Conservation (phyloP, 1,140 invertebrate species). For the Drosophila elegans region DNA sequence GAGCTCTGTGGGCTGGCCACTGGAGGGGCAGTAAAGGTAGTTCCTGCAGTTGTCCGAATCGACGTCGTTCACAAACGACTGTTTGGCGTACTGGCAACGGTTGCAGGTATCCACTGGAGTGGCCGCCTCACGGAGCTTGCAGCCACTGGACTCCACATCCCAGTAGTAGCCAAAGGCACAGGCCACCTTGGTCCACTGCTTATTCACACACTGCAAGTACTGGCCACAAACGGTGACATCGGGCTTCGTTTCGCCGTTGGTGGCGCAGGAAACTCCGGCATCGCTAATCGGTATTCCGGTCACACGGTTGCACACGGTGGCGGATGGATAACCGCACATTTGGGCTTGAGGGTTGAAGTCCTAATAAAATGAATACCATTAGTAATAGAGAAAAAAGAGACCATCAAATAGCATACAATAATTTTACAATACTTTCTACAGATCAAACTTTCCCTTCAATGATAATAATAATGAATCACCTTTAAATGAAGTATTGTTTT, state of each 20-base stretch:
- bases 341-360: conserved; percentile 3
- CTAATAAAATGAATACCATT: conserved; percentile 5
- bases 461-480: too few species aligned
- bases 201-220: conserved; percentile 34
- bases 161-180: conserved; percentile 42
- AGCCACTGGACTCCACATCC: accelerated
- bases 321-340: background rate
- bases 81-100: conserved; percentile 42
- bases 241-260: accelerated
- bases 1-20: background rate
- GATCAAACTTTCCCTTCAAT: too few species aligned
- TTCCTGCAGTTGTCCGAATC: conserved; percentile 6
- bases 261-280: background rate
- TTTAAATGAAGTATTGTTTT: too few species aligned
- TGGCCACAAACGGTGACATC: conserved; percentile 15
- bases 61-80: conserved; percentile 44
- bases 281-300: background rate
- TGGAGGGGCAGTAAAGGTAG: conserved; percentile 47
- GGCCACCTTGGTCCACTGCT: background rate
- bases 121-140: conserved; percentile 17
- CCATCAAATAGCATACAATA: too few species aligned
- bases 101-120: conserved; percentile 28
- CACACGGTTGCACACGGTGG: conserved; percentile 33
- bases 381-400: too few species aligned
- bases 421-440: too few species aligned